Evolutionary conservation across 2,797 vertebrate species (phyloP).

Genomic region (Etheostoma perlongum): DNA sequence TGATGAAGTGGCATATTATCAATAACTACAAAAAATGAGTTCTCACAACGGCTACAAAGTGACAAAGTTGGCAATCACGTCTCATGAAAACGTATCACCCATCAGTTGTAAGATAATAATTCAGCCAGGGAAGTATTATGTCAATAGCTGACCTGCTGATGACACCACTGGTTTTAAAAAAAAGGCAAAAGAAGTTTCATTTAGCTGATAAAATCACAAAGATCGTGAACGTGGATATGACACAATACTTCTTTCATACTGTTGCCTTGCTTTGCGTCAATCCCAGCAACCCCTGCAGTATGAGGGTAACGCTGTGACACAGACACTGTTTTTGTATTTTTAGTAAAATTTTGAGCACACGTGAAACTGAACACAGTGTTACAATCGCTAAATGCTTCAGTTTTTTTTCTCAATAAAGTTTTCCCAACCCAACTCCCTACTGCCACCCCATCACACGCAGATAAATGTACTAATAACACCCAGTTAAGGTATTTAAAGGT

Average conservation of each 20-base stretch:
- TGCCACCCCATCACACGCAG: too few species aligned
- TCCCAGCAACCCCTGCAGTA: constrained; percentile 31
- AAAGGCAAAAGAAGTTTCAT: background rate
- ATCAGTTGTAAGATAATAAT: constrained; percentile 45
- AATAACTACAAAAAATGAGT: constrained; percentile 58
- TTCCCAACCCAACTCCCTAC: too few species aligned
- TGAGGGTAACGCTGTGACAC: background rate
- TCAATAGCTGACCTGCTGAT: constrained; percentile 16
- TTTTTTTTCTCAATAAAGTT: constrained; percentile 7
- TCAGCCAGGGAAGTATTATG: constrained; percentile 16
- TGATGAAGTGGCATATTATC: constrained; percentile 60
- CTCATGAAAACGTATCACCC: constrained; percentile 31
- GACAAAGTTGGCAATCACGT: constrained; percentile 39
- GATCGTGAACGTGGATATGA: constrained; percentile 6
- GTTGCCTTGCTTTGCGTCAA: constrained; percentile 37
- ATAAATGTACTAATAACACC: background rate
- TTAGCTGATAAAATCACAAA: background rate
- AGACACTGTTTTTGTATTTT: background rate
- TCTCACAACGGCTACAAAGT: constrained; percentile 46
- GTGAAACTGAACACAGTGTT: background rate
- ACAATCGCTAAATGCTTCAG: background rate
- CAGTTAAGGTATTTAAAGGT: background rate
- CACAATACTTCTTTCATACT: constrained; percentile 15
- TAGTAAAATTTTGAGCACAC: background rate
- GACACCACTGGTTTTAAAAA: constrained; percentile 15